phyloP scores from a whole-genome alignment of 2,113 vertebrate species.

The Ammospiza nelsoni region DNA sequence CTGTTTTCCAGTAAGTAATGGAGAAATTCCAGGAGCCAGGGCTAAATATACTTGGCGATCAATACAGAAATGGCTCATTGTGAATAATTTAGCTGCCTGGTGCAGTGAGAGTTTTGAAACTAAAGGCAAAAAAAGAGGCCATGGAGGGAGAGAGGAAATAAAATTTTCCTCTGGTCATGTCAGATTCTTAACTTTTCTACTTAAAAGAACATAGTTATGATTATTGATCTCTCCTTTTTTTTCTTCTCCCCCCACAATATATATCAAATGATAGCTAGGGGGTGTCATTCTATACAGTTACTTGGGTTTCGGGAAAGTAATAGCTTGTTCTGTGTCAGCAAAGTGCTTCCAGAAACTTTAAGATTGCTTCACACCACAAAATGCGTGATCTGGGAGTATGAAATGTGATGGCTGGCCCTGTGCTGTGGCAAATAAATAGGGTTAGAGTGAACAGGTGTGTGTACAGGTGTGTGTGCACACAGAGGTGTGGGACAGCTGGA shows the following conservation, averaged over 20 bases:
- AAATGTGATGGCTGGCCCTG: slow-evolving; percentile 26
- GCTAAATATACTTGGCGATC: slow-evolving; percentile 90
- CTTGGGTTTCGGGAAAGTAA: slow-evolving; percentile 80
- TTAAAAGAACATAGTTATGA: slow-evolving; percentile 74
- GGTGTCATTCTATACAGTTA: slow-evolving; percentile 78
- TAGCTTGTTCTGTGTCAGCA: slow-evolving; percentile 73
- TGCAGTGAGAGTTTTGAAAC: slow-evolving; percentile 85
- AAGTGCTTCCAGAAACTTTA: slow-evolving; percentile 74
- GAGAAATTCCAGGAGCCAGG: slow-evolving; percentile 86
- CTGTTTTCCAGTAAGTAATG: slow-evolving; percentile 90
- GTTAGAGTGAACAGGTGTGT: slow-evolving; percentile 66
- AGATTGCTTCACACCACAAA: slow-evolving; percentile 61
- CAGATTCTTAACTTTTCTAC: slow-evolving; percentile 76
- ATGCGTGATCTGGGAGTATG: slow-evolving; percentile 36
- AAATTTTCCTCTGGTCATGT: slow-evolving; percentile 74
- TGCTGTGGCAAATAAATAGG: slow-evolving; percentile 62
- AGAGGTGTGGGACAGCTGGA: background rate
- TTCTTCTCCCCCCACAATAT: background rate
- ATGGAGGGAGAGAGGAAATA: slow-evolving; percentile 70
- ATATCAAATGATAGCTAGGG: slow-evolving; percentile 79
- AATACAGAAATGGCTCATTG: slow-evolving; percentile 89
- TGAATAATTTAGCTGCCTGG: slow-evolving; percentile 88
- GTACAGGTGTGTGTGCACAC: background rate
- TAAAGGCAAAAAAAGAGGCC: slow-evolving; percentile 81
- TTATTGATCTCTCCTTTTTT: slow-evolving; percentile 52